Conservation (phyloP, 2,888 invertebrate genomes). For the Elegia similella region DNA sequence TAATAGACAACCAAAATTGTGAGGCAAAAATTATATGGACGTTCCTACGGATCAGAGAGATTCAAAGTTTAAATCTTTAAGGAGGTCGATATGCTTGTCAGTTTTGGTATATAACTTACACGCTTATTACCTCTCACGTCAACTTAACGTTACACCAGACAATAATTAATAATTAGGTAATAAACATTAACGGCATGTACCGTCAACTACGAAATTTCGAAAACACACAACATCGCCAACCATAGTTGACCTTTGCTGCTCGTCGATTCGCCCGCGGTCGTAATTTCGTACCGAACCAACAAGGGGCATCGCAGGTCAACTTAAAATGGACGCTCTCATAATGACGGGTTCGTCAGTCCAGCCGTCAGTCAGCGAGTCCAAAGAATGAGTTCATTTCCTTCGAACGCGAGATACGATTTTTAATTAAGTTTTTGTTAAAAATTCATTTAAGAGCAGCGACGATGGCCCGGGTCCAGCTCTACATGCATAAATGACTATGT, state of each 20-base stretch:
- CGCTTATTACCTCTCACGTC: slow-evolving; percentile 43
- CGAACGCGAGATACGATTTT: slow-evolving; percentile 79
- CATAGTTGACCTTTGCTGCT: slow-evolving; percentile 51
- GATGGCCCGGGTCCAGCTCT: slow-evolving; percentile 54
- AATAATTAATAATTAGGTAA: slow-evolving; percentile 69
- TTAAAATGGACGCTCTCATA: slow-evolving; percentile 56
- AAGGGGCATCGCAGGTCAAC: slow-evolving; percentile 48
- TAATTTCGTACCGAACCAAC: slow-evolving; percentile 43
- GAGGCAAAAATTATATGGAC: too few species aligned
- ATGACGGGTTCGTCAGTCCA: slow-evolving; percentile 73
- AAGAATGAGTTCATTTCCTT: slow-evolving; percentile 82
- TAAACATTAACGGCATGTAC: slow-evolving; percentile 64
- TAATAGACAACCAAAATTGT: too few species aligned
- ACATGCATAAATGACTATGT: slow-evolving; percentile 70
- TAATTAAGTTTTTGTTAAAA: slow-evolving; percentile 82
- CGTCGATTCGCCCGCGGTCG: slow-evolving; percentile 44
- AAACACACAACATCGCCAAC: slow-evolving; percentile 60
- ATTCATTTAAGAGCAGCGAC: slow-evolving; percentile 73
- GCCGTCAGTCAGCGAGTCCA: slow-evolving; percentile 73
- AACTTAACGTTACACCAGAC: slow-evolving; percentile 50
- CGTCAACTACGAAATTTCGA: slow-evolving; percentile 67
- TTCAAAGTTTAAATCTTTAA: too few species aligned
- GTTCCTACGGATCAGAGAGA: too few species aligned
- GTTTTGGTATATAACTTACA: slow-evolving; percentile 32
- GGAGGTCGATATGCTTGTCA: slow-evolving; percentile 23